A percentile compares a stretch with the other conserved stretches of the same genome.
Evolutionary conservation across 2,113 vertebrate species (phyloP).

Genomic region (Scolopax mira): DNA sequence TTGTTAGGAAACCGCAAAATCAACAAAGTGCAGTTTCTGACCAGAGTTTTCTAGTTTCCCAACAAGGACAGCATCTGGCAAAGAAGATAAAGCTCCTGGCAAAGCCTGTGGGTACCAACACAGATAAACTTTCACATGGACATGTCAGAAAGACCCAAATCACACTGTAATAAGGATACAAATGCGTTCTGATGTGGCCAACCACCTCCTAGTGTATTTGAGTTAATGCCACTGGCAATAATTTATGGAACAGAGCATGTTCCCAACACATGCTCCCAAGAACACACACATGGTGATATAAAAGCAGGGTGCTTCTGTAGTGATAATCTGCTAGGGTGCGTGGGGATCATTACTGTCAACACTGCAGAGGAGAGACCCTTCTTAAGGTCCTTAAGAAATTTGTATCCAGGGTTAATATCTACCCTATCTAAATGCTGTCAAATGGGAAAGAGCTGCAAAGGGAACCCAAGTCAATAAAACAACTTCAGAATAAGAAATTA

Average conservation of each 20-base stretch:
- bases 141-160: not conserved
- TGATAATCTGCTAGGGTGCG: not conserved
- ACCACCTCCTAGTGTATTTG: not conserved
- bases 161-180: not conserved
- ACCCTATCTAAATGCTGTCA: not conserved
- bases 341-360: not conserved
- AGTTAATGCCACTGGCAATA: not conserved
- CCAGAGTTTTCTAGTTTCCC: not conserved
- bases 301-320: not conserved
- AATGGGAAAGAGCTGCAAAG: not conserved
- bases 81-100: not conserved
- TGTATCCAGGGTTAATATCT: not conserved
- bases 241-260: not conserved
- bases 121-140: not conserved
- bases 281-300: not conserved
- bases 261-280: not conserved
- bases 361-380: not conserved
- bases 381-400: not conserved
- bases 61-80: not conserved
- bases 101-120: not conserved
- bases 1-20: not conserved
- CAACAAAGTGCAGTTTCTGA: not conserved
- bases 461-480: not conserved
- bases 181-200: not conserved
- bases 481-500: not conserved